Percentiles rank a stretch among this genome's conserved stretches.
phyloP scores from a whole-genome alignment of 2,888 invertebrate genomes.

The Pandemis corylana region DNA sequence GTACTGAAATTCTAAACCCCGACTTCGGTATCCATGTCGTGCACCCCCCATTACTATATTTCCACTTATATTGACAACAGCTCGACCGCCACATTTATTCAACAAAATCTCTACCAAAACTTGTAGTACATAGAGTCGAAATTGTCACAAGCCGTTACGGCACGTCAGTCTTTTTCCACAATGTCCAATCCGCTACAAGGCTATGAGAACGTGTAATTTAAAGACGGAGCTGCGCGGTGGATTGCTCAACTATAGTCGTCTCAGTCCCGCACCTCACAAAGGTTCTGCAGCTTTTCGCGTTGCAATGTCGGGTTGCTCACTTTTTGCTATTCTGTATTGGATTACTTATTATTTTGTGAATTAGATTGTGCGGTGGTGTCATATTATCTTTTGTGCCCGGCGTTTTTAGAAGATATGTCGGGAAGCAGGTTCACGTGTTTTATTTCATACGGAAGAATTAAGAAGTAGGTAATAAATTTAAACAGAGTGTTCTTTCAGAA shows the following conservation, averaged over 20 bases:
- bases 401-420: constrained; percentile 61
- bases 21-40: constrained; percentile 83
- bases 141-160: constrained; percentile 46
- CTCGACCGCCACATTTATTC: constrained; percentile 44
- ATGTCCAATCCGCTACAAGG: constrained; percentile 69
- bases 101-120: constrained; percentile 45
- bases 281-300: constrained; percentile 69
- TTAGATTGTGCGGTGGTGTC: constrained; percentile 82
- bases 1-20: constrained; percentile 85
- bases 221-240: constrained; percentile 73
- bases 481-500: neutral
- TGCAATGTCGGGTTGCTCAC: constrained; percentile 74
- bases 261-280: constrained; percentile 59
- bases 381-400: constrained; percentile 75
- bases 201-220: constrained; percentile 85
- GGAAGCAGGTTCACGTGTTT: constrained; percentile 66
- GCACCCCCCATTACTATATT: constrained; percentile 85
- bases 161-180: constrained; percentile 55
- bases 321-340: constrained; percentile 80
- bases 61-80: constrained; percentile 60
- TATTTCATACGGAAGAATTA: constrained; percentile 24
- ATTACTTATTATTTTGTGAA: constrained; percentile 84
- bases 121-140: constrained; percentile 32
- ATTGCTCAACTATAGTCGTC: constrained; percentile 59
- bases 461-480: constrained; percentile 17